Conservation (phyloP, 2,797 vertebrate genomes). For the Helicolenus hilgendorfi region DNA sequence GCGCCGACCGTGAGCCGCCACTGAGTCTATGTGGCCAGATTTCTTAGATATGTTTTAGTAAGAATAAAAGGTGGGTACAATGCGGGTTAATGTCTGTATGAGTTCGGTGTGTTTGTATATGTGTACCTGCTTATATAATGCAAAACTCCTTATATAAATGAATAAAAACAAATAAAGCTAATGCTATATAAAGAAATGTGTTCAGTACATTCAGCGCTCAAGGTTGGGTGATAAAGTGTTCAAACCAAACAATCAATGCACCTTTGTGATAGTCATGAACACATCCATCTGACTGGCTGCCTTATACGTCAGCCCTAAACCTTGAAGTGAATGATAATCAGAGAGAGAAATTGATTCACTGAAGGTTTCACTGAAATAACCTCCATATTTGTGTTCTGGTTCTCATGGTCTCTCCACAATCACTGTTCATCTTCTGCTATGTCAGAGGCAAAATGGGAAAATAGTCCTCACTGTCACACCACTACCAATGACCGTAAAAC, state of each 20-base stretch:
- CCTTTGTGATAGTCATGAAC: background rate
- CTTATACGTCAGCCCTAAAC: background rate
- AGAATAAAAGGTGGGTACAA: no score
- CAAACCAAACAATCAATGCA: background rate
- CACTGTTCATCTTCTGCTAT: background rate
- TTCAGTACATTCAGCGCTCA: background rate
- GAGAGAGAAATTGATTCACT: background rate
- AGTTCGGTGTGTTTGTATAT: no score
- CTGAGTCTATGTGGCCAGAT: no score
- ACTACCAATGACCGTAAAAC: no score
- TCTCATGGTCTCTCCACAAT: background rate
- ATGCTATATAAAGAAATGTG: background rate
- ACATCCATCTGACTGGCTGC: background rate
- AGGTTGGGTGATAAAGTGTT: background rate
- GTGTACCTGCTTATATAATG: no score
- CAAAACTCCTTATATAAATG: no score
- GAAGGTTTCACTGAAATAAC: slow-evolving; percentile 1
- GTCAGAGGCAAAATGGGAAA: background rate
- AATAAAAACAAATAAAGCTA: no score
- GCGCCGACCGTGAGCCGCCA: no score
- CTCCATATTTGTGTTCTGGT: background rate
- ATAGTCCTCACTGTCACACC: no score
- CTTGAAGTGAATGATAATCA: background rate
- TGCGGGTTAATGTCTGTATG: no score
- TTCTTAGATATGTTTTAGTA: background rate